Percentiles rank a stretch among this genome's conserved stretches.
Conservation (phyloP, 2,888 invertebrate species). For the Mythimna lalbum region DNA sequence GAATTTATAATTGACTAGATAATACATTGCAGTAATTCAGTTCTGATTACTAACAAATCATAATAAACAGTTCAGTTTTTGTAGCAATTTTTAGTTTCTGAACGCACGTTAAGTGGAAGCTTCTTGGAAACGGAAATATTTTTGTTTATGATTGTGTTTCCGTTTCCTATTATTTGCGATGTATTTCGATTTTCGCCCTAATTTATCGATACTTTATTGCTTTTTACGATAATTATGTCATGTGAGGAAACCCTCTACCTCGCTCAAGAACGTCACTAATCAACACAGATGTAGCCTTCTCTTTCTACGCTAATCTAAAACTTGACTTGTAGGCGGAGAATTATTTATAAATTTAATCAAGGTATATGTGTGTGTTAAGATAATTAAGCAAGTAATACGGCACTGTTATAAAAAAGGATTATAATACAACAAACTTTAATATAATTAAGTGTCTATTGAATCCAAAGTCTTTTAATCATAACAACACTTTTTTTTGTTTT, state of each 20-base stretch:
- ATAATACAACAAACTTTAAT: too few species aligned
- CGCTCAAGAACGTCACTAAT: neutral
- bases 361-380: too few species aligned
- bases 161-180: slow-evolving; percentile 61
- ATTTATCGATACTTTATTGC: slow-evolving; percentile 6
- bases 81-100: slow-evolving; percentile 26
- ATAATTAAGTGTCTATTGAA: too few species aligned
- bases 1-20: neutral
- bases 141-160: slow-evolving; percentile 48
- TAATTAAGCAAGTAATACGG: neutral
- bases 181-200: slow-evolving; percentile 11
- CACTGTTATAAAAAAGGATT: neutral
- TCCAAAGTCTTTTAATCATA: neutral
- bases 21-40: neutral
- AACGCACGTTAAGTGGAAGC: slow-evolving; percentile 50
- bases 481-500: neutral
- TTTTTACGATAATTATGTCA: neutral
- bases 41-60: neutral
- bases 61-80: neutral
- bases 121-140: slow-evolving; percentile 57
- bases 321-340: too few species aligned
- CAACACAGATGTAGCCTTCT: too few species aligned
- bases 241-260: neutral
- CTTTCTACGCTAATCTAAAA: too few species aligned
- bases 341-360: too few species aligned